Conservation (phyloP, 2,113 vertebrate genomes). For the Tragelaphus buxtoni region DNA sequence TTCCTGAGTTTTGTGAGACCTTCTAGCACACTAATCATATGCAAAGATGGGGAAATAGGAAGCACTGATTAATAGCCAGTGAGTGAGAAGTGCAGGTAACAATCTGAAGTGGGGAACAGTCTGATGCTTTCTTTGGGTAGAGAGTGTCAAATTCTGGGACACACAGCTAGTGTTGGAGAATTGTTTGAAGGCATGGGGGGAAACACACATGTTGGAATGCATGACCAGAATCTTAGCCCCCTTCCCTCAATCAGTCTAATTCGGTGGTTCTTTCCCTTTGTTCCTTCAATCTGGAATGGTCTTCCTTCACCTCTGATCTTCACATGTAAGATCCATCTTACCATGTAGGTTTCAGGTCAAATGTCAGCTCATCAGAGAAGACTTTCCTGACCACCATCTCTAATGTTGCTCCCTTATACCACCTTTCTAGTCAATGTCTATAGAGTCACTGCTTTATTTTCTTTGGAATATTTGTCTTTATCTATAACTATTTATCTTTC, state of each 20-base stretch:
- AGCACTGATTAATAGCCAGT: neutral
- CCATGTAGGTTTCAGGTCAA: neutral
- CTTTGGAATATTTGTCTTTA: neutral
- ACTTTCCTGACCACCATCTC: neutral
- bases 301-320: neutral
- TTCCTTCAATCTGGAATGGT: neutral
- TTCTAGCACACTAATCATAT: neutral
- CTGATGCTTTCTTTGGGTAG: neutral
- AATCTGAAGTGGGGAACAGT: neutral
- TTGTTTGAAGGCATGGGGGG: neutral
- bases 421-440: neutral
- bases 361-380: neutral
- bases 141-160: neutral
- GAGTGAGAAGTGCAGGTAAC: neutral
- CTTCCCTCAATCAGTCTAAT: neutral
- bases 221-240: neutral
- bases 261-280: neutral
- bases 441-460: neutral
- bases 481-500: neutral
- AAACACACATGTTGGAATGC: neutral
- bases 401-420: neutral
- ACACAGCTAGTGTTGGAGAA: neutral
- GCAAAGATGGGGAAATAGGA: neutral
- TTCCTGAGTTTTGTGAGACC: neutral
- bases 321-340: neutral